Percentiles rank a stretch among this genome's conserved stretches.
phyloP scores from a whole-genome alignment of 2,888 invertebrate genomes.

The Agrotis segetum region DNA sequence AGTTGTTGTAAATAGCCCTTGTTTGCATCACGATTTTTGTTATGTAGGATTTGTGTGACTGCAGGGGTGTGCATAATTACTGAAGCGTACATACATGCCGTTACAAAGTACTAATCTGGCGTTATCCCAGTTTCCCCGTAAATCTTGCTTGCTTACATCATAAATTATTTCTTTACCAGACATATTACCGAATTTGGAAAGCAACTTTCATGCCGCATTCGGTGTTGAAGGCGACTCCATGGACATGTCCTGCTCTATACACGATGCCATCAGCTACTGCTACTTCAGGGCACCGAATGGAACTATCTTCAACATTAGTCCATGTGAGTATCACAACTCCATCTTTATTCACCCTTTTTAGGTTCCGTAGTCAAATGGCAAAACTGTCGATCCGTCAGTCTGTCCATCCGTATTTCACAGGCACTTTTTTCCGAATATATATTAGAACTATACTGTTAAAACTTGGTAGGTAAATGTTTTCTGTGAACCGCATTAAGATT shows the following conservation, averaged over 20 bases:
- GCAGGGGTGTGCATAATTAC: background rate
- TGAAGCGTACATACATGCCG: no score
- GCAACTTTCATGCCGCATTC: no score
- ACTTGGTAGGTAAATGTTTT: no score
- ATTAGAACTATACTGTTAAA: no score
- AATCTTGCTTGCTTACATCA: no score
- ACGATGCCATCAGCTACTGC: slow-evolving; percentile 80
- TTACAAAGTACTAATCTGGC: no score
- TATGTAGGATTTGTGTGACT: background rate
- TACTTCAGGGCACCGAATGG: slow-evolving; percentile 83
- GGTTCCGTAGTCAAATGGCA: no score
- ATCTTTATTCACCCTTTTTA: background rate
- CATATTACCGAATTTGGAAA: slow-evolving; percentile 66
- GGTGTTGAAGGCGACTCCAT: slow-evolving; percentile 68
- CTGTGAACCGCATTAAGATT: no score
- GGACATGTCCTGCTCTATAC: slow-evolving; percentile 78
- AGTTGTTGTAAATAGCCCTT: background rate
- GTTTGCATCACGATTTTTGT: background rate
- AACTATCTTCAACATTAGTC: slow-evolving; percentile 76
- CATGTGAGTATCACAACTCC: slow-evolving; percentile 71
- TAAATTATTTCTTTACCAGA: slow-evolving; percentile 64
- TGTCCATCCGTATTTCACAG: no score
- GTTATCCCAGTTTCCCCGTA: no score
- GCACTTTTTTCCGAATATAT: no score
- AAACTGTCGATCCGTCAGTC: no score